Percentiles rank a stretch among this genome's conserved stretches.
Evolutionary conservation across 2,888 invertebrate genomes (phyloP).

Genomic region (Eueremaeus valkanovi): DNA sequence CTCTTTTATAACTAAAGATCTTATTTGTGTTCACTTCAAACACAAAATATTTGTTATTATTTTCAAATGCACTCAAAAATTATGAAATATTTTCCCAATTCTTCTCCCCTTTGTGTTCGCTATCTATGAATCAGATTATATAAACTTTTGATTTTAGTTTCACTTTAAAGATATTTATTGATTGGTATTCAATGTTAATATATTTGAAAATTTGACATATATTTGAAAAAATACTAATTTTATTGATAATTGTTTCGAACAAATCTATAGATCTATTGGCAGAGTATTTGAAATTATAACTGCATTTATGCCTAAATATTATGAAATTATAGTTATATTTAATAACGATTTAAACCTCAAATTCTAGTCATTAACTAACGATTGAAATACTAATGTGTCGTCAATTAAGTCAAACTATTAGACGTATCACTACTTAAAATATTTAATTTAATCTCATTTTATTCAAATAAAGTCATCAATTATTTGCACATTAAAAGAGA

Average conservation of each 20-base stretch:
- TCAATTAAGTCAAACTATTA: background rate
- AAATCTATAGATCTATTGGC: background rate
- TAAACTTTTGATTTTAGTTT: background rate
- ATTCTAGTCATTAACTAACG: conserved; percentile 25
- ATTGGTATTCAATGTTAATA: background rate
- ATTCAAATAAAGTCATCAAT: background rate
- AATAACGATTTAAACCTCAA: background rate
- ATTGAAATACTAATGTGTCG: background rate
- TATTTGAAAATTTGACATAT: background rate
- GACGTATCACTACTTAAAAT: background rate
- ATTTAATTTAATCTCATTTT: background rate
- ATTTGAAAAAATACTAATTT: background rate
- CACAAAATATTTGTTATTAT: no score
- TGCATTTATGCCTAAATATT: background rate
- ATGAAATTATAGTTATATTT: conserved; percentile 12
- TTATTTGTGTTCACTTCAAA: no score
- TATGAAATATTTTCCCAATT: no score
- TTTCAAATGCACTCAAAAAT: background rate
- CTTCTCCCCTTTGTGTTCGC: no score
- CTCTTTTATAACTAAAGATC: no score
- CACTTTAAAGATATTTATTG: background rate
- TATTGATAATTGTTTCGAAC: background rate
- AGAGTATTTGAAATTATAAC: background rate
- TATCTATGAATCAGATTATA: background rate
- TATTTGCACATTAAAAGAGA: conserved; percentile 17